phyloP scores from a whole-genome alignment of 2,113 vertebrate species.

The Emydura subglobosa region DNA sequence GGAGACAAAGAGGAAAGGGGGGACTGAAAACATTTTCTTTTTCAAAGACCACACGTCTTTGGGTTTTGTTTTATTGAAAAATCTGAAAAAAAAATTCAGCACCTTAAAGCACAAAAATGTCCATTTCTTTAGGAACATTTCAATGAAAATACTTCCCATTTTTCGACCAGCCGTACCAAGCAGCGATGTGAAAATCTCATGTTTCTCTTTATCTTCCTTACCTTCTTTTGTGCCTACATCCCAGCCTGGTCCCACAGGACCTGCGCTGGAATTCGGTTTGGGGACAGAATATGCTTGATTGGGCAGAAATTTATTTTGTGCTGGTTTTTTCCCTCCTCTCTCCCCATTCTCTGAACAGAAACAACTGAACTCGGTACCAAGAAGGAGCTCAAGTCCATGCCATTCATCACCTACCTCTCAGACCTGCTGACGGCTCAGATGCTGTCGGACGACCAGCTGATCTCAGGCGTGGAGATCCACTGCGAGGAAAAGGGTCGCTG shows the following conservation, averaged over 20 bases:
- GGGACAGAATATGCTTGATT: background rate
- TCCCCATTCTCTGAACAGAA: slow-evolving; percentile 79
- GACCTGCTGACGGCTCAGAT: slow-evolving; percentile 93
- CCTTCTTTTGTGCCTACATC: background rate
- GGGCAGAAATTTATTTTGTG: background rate
- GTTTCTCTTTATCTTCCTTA: background rate
- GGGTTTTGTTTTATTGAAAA: background rate
- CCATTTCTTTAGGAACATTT: background rate
- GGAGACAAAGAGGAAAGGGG: background rate
- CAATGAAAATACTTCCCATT: background rate
- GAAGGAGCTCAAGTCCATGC: slow-evolving; percentile 93
- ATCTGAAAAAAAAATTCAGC: background rate
- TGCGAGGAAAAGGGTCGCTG: slow-evolving; percentile 96
- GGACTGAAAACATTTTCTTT: background rate
- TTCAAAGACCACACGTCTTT: background rate
- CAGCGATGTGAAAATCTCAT: background rate
- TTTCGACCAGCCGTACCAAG: background rate
- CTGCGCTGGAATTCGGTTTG: background rate
- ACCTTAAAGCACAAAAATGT: background rate
- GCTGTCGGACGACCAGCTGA: slow-evolving; percentile 92
- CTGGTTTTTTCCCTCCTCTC: background rate
- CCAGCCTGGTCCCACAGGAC: background rate
- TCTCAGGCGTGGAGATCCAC: slow-evolving; percentile 93
- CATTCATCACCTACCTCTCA: slow-evolving; percentile 97
- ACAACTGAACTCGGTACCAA: slow-evolving; percentile 94